phyloP scores from a whole-genome alignment of 2,113 vertebrate genomes.

The Crypturellus undulatus region DNA sequence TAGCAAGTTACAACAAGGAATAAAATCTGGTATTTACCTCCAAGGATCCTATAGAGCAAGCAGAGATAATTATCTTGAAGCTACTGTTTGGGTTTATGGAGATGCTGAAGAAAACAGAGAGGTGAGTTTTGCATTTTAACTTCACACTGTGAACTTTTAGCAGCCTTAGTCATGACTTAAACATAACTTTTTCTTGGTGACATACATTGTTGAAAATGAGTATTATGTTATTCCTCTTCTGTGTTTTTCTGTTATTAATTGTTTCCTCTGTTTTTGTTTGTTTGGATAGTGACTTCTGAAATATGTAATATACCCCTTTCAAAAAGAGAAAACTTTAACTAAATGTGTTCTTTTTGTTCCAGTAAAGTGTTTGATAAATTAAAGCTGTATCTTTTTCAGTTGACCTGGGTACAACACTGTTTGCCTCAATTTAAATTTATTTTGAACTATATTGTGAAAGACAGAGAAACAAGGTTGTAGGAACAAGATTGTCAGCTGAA shows the following conservation, averaged over 20 bases:
- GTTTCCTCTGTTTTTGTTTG: not conserved
- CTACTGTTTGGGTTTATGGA: slow-evolving; percentile 92
- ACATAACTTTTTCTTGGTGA: not conserved
- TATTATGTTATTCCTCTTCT: not conserved
- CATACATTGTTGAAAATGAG: not conserved
- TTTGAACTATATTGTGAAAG: not conserved
- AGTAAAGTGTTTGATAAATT: not conserved
- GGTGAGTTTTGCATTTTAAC: slow-evolving; percentile 72
- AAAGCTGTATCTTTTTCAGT: not conserved
- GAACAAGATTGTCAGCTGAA: not conserved
- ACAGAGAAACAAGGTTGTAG: not conserved
- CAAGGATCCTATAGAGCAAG: slow-evolving; percentile 94
- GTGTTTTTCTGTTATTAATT: not conserved
- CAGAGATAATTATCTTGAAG: slow-evolving; percentile 97
- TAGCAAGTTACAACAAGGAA: slow-evolving; percentile 92
- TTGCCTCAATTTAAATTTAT: not conserved
- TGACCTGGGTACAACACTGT: not conserved
- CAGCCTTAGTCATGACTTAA: not conserved
- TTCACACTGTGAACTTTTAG: not conserved
- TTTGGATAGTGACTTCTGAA: not conserved
- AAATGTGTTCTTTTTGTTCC: not conserved
- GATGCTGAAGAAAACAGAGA: slow-evolving; percentile 88
- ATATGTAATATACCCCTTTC: not conserved
- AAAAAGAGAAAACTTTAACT: not conserved
- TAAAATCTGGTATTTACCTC: slow-evolving; percentile 89